Percentiles rank a stretch among this genome's conserved stretches.
Conservation (phyloP, 2,113 vertebrate species). For the Delphinus delphis region DNA sequence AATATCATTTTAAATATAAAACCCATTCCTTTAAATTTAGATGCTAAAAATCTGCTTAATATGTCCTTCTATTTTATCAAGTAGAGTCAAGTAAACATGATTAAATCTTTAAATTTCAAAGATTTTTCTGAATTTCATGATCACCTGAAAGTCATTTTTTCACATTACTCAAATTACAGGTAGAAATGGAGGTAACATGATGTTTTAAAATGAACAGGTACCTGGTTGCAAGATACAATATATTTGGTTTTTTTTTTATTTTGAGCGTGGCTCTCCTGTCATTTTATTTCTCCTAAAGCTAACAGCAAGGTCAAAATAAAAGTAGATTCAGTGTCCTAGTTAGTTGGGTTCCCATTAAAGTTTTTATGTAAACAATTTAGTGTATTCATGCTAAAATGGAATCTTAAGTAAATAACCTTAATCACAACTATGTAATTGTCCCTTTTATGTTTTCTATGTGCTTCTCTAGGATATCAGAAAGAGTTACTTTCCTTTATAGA, state of each 20-base stretch:
- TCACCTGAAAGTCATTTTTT: not conserved
- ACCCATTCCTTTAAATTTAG: not conserved
- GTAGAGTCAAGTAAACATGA: not conserved
- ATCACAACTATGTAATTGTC: not conserved
- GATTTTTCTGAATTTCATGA: not conserved
- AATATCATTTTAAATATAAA: not conserved
- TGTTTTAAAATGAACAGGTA: not conserved
- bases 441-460: not conserved
- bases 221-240: not conserved
- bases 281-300: not conserved
- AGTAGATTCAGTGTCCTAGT: not conserved
- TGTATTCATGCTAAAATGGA: not conserved
- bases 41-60: not conserved
- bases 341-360: not conserved
- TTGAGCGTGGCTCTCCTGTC: not conserved
- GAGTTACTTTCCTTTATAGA: not conserved
- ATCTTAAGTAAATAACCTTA: not conserved
- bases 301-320: slow-evolving; percentile 22
- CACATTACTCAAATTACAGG: not conserved
- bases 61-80: not conserved
- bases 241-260: not conserved
- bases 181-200: not conserved
- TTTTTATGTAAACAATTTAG: not conserved
- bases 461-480: not conserved
- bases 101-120: not conserved